Evolutionary conservation across 2,888 invertebrate genomes (phyloP), one percentile per base, ranked within the genome.

Genomic region (Diaphora mendica): DNA sequence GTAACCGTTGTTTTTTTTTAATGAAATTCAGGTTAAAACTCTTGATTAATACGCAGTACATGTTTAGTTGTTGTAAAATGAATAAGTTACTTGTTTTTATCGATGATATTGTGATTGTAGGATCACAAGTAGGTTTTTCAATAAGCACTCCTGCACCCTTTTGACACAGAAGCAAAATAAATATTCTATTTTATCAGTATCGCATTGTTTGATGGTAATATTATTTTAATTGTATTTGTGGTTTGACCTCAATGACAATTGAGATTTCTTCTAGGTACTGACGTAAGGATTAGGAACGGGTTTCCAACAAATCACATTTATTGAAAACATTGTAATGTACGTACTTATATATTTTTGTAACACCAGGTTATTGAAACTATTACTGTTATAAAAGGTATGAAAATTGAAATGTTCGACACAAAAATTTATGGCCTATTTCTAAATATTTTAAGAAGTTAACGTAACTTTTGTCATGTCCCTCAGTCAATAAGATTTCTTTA

Each of bases 1-100:
- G 76, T 66, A 44, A 51, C n/a, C 59, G 68, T 77, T 74, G 70
- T 55, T 33, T 44, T 39, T n/a, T 68, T 59, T 62, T 26, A 39
- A 33, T 48, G 35, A 55, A 68, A 35, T 68, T 68, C 35, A 55
- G n/a, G 13, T 23, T 23, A 35, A 30, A 62, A 17, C 30, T 62
- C 30, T 30, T 62, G 30, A 13, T 62, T 17, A 30, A 17, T 30
- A 17, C 15, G 4, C 62, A 30, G 62, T 15, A 62, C 17, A 30
- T 13, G 13, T 62, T 30, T 30, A 62, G 17, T 59, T 13, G 62
- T 15, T 59, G 26, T 55, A 59, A 59, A 59, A 30, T 15, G 15
- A 59, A 26, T 59, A 26, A 59, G 26, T 59, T 15, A 0, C 2
- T 15, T 15, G 4, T 62, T 62, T 59, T 15, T 62, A 15, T 5